Percentiles rank a stretch among this genome's conserved stretches.
phyloP scores from a whole-genome alignment of 2,797 vertebrate species.

The Eleutherodactylus coqui region DNA sequence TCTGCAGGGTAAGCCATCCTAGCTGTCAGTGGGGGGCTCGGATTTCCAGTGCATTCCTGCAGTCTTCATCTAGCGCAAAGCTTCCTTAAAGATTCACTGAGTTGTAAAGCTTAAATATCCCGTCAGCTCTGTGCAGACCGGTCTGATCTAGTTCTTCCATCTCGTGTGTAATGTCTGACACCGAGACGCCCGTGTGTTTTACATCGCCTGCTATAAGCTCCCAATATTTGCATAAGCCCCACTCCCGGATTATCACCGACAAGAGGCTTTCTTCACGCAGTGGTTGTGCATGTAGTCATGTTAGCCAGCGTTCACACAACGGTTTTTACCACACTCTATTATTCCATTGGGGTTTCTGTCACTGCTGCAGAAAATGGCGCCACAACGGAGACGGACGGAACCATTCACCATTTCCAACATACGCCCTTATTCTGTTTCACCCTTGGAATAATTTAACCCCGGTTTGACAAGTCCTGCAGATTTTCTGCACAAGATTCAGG shows the following conservation, averaged over 20 bases:
- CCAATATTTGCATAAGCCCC: background rate
- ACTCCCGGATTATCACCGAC: background rate
- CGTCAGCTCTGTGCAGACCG: background rate
- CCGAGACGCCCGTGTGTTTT: background rate
- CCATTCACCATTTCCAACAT: too few relatives aligned
- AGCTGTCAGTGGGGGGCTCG: background rate
- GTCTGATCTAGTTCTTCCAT: conserved; percentile 28
- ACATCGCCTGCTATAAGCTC: background rate
- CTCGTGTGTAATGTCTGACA: background rate
- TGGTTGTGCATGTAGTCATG: background rate
- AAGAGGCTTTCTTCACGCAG: background rate
- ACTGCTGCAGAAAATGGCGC: too few relatives aligned
- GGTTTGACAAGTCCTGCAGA: too few relatives aligned
- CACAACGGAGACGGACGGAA: too few relatives aligned
- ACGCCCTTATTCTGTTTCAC: too few relatives aligned
- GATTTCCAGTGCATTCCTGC: background rate
- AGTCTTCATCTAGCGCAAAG: too few relatives aligned
- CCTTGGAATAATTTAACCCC: too few relatives aligned
- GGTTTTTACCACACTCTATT: background rate
- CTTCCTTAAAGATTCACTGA: background rate
- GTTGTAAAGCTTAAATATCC: background rate
- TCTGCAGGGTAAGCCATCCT: conserved; percentile 8
- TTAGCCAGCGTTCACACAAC: too few relatives aligned
- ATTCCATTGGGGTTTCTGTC: too few relatives aligned
- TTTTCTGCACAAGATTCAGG: too few relatives aligned